A percentile compares a stretch with the other conserved stretches of the same genome.
These are phyloP conservation scores for Psylliodes chrysocephalus DNA, from an alignment of 2,888 invertebrate genomes.

Conservation along the genomic window DNA sequence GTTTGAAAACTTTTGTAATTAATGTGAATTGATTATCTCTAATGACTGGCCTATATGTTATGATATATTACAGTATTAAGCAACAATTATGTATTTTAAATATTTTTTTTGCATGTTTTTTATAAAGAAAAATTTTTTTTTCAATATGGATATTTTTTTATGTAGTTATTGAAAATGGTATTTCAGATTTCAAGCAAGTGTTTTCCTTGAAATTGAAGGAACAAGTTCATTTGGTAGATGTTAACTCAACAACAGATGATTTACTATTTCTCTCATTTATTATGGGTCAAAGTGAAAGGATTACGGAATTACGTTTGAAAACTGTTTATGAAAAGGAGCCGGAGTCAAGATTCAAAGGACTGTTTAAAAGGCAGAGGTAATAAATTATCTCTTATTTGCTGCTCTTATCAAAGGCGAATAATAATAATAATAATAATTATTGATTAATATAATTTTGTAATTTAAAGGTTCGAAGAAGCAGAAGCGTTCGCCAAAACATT, in stretches of 20 bases:
- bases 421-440: no score
- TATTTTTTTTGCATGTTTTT: no score
- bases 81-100: no score
- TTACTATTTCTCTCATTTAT: conserved; percentile 53
- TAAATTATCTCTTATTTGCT: no score
- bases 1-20: no score
- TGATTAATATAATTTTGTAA: background rate
- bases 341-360: conserved; percentile 62
- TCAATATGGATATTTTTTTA: conserved; percentile 36
- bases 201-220: conserved; percentile 52
- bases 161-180: conserved; percentile 34
- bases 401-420: no score
- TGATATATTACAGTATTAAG: no score
- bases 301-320: conserved; percentile 54
- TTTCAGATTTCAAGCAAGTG: conserved; percentile 47
- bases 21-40: no score
- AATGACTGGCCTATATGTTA: no score
- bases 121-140: no score
- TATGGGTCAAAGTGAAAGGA: conserved; percentile 28
- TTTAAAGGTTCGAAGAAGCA: conserved; percentile 65
- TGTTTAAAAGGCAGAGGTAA: conserved; percentile 57
- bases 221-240: conserved; percentile 48
- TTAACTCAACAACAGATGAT: conserved; percentile 53
- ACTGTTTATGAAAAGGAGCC: conserved; percentile 63
- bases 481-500: conserved; percentile 64